Evolutionary conservation across 2,888 invertebrate genomes (phyloP), one percentile per base, ranked within the genome.

Genomic region (Synergus umbraculus): DNA sequence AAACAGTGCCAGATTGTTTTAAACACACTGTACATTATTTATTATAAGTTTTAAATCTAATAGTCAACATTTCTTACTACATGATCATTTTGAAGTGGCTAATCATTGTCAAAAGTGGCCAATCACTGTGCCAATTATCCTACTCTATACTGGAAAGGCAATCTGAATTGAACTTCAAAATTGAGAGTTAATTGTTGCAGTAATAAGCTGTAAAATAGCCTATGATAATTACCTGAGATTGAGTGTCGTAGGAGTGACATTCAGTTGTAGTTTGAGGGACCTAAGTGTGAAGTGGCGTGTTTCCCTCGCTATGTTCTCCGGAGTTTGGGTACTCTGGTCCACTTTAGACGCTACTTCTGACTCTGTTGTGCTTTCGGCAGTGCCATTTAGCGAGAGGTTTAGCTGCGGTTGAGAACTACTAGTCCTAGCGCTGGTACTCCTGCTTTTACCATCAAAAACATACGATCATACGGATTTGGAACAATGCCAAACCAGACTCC

Each of bases 241-340:
- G 78, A 95, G 90, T 80, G 94, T 93, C 22, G 95, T 94, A 18
- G 95, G 94, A 67, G 93, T 92, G 73, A 95, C 94, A 86, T 93
- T 94, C 43, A 95, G 92, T 84, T 94, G 94, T 84, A 95, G 92
- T 89, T 94, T 94, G 83, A 95, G 93, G 76, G 94, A 93, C 83
- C 94, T 93, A 85, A 95, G 91, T 88, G 94, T 94, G 87, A 93
- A 93, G 88, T 94, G 94, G 83, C 95, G 92, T 8, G 96, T 95
- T 90, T 96, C 96, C 13, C 94, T 94, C 1, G 94, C 94, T 84
- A 96, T 96, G 91, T 95, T 95, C 76, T 94, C 94, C 2, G 95
- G 95, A 2, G 95, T 96, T 93, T 95, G 96, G 10, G 96, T 96
- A 66, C 94, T 94, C 83, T 96, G 95, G 89, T 96, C 95, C 82